These are phyloP conservation scores for Microcebus tavaratra DNA, from an alignment of 2,113 vertebrate species.

Conservation along the genomic window DNA sequence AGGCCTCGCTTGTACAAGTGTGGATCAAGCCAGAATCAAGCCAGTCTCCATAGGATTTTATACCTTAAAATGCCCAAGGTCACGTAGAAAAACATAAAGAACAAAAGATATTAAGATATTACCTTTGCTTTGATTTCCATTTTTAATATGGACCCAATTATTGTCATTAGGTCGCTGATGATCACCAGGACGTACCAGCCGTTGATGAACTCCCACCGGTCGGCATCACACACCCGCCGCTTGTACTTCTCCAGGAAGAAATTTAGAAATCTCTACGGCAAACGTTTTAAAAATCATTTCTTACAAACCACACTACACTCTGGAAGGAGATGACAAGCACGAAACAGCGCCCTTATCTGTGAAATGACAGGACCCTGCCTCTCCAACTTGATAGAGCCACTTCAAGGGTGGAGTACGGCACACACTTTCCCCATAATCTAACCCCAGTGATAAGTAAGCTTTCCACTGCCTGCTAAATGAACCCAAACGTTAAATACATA, in stretches of 20 bases:
- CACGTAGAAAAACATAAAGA: neutral
- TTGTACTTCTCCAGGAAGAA: slow-evolving; percentile 91
- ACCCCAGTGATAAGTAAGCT: neutral
- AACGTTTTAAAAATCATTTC: slow-evolving; percentile 63
- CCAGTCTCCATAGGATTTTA: neutral
- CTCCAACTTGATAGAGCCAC: neutral
- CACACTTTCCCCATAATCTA: rapidly evolving
- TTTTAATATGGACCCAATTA: slow-evolving; percentile 95
- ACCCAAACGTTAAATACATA: neutral
- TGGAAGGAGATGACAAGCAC: neutral
- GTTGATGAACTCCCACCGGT: slow-evolving; percentile 93
- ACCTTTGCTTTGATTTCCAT: slow-evolving; percentile 99
- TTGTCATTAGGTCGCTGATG: slow-evolving; percentile 93
- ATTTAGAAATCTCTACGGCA: slow-evolving; percentile 91
- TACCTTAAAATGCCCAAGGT: neutral
- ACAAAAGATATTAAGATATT: neutral
- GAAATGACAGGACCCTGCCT: rapidly evolving
- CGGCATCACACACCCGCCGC: slow-evolving; percentile 86
- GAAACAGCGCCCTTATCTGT: neutral
- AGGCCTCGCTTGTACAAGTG: neutral
- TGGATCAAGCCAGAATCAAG: neutral
- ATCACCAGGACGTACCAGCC: slow-evolving; percentile 97
- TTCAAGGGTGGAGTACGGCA: rapidly evolving
- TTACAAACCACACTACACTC: slow-evolving; percentile 46
- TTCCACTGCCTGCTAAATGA: neutral